Evolutionary conservation across 2,113 vertebrate species (phyloP), one percentile per base, ranked within the genome.

Genomic region (Amblyopsis rosae): DNA sequence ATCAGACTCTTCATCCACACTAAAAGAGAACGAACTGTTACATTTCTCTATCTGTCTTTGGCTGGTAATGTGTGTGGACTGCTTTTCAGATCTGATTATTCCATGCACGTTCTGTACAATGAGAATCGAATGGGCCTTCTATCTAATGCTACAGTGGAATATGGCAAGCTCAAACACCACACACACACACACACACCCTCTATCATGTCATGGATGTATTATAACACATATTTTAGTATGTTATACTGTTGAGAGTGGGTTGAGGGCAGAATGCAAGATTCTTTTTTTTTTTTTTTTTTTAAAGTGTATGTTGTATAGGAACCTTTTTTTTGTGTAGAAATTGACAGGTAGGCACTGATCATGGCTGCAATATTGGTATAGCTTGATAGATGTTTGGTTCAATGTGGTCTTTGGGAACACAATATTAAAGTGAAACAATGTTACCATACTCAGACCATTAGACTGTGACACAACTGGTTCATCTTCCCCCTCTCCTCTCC

Each of bases 141-240:
- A 4, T 57, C 35, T 15, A 1, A 60, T 9, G 16, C 50, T 50
- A 35, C 58, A 62, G 59, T 73, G 62, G 48, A 55, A 69, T 63
- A 54, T 10, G 32, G 3, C 32, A 1, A 6, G 12, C 33, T 10
- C 16, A 32, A 17, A 13, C 19, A 15, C 50, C 47, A 70, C 56
- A 16, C 12, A 45, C 60, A 62, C 45, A 62, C 60, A 62, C 60
- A 47, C 60, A 62, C 59, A 17, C 59, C 46, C 47, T 19, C 19
- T 0, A 66, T 33, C n/a, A 15, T n/a, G 1, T 68, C 61, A 59
- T 33, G 73, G 32, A n/a, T 54, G 46, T 19, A 59, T 56, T 19
- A 67, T 2, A 56, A 41, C 19, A 50, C 50, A 65, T 71, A 71
- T 76, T 77, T 80, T 58, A 7, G 50, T 55, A 45, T 65, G 26